phyloP scores from a whole-genome alignment of 2,113 vertebrate species.

The Leptosomus discolor region DNA sequence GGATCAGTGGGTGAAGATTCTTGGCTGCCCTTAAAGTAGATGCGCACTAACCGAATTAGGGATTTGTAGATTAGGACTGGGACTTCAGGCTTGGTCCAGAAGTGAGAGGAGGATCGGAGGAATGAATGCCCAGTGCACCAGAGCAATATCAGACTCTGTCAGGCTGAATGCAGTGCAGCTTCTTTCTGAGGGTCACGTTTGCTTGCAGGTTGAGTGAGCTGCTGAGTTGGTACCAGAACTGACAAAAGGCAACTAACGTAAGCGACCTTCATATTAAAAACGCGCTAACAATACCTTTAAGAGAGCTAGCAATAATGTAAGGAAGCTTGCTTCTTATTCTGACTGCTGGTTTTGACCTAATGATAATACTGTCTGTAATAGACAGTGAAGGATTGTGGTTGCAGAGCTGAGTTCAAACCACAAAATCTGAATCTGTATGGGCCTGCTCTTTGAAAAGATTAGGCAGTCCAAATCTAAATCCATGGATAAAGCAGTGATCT shows the following conservation, averaged over 20 bases:
- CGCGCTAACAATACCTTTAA: background rate
- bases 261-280: background rate
- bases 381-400: background rate
- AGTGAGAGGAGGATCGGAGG: background rate
- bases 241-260: background rate
- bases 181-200: background rate
- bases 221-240: background rate
- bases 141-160: constrained; percentile 30
- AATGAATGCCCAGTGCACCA: constrained; percentile 49
- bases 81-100: constrained; percentile 2
- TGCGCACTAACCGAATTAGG: constrained; percentile 8
- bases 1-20: background rate
- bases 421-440: constrained; percentile 30
- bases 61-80: constrained; percentile 46
- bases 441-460: constrained; percentile 28
- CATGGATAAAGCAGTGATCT: constrained; percentile 5
- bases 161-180: background rate
- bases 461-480: constrained; percentile 23
- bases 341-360: background rate
- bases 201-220: background rate
- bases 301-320: background rate
- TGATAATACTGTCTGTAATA: background rate
- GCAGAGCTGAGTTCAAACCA: constrained; percentile 2
- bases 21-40: constrained; percentile 28
- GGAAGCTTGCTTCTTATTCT: background rate